phyloP scores from a whole-genome alignment of 2,888 invertebrate species.

The Anthoptus insignis region DNA sequence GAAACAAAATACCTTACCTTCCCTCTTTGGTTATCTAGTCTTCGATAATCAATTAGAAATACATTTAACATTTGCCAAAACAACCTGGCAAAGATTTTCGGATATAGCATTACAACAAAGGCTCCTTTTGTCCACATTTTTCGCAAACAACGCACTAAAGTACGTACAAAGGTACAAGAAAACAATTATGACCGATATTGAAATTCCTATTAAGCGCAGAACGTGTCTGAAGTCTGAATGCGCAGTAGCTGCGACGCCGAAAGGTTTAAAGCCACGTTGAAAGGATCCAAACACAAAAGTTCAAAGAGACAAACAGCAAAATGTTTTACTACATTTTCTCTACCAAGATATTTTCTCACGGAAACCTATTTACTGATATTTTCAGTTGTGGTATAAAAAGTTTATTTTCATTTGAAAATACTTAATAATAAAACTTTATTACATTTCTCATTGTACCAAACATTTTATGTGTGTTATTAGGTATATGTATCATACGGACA shows the following conservation, averaged over 20 bases:
- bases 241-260: constrained; percentile 82
- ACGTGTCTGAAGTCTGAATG: constrained; percentile 77
- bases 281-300: constrained; percentile 22
- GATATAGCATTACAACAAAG: constrained; percentile 27
- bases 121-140: constrained; percentile 33
- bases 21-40: background rate
- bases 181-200: constrained; percentile 81
- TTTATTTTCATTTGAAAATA: background rate
- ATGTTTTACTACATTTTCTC: constrained; percentile 15
- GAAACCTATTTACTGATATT: background rate
- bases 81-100: background rate
- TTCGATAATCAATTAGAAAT: background rate
- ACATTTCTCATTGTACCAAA: no score
- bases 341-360: background rate
- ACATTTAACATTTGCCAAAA: background rate
- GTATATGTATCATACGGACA: no score
- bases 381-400: background rate
- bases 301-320: constrained; percentile 17
- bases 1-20: background rate
- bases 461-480: no score
- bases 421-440: no score
- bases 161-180: constrained; percentile 76
- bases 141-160: constrained; percentile 33
- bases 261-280: constrained; percentile 19
- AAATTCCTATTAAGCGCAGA: constrained; percentile 80